Conservation (phyloP, 2,797 vertebrate genomes). For the Synaphobranchus kaupii region DNA sequence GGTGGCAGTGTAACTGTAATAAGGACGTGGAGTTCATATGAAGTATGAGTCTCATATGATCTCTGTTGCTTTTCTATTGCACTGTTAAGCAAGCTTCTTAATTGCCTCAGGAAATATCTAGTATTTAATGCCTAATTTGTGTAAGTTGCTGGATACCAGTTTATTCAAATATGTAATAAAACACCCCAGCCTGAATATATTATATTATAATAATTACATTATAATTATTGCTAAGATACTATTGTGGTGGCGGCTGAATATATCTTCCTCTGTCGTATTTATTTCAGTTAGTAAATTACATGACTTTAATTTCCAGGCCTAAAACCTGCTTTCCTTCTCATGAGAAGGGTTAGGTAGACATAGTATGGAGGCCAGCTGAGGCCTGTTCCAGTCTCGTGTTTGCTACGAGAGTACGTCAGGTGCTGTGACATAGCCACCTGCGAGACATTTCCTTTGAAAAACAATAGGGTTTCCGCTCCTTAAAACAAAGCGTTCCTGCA, state of each 20-base stretch:
- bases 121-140: background rate
- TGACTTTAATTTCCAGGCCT: background rate
- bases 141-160: background rate
- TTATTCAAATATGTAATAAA: background rate
- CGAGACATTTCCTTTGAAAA: conserved; percentile 22
- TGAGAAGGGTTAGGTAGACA: background rate
- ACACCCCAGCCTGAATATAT: background rate
- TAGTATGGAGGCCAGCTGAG: background rate
- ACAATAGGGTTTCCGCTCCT: conserved; percentile 7
- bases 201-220: too few species aligned
- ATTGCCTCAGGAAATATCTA: background rate
- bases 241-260: background rate
- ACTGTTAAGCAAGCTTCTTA: background rate
- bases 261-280: background rate
- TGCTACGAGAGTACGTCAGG: background rate
- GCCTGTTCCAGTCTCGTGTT: background rate
- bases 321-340: background rate
- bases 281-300: background rate
- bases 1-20: background rate
- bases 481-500: background rate
- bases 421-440: conserved; percentile 14
- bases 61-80: background rate
- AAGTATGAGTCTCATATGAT: background rate
- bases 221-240: background rate
- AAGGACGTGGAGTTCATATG: background rate